Evolutionary conservation across 2,888 invertebrate species (phyloP), one percentile per base, ranked within the genome.

Genomic region (Dynastes hyllus): DNA sequence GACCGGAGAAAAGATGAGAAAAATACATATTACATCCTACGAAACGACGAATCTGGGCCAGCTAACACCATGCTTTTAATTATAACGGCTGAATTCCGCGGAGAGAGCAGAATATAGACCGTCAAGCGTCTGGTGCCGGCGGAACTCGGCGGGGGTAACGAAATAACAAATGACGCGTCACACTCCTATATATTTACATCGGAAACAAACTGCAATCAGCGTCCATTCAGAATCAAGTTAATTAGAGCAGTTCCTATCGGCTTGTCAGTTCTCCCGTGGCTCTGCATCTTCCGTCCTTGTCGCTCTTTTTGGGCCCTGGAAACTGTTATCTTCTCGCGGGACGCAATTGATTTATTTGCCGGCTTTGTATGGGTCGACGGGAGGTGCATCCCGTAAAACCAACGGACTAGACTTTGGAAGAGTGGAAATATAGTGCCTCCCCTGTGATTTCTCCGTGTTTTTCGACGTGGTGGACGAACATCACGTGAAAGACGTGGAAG

Each of bases 271-370:
- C 55, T 69, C 27, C 67, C 67, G 29, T 69, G 11, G 29, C 50
- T 16, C 22, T 27, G 22, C 27, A 22, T 45, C 67, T 40, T 16
- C 4, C 22, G 16, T 50, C 22, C 50, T 16, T 37, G 50, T 69
- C 50, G 5, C 9, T 50, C 27, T 11, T 69, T 22, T 27, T 45
- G 16, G 27, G 2, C 22, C n/a, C 67, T 22, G 22, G n/a, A 16
- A n/a, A 16, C 2, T 9, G 16, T 37, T 55, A 37, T 69, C 69
- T 58, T 50, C 40, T 58, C 5, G 55, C 27, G 45, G 77, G 77
- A 53, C 84, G 85, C 85, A 85, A 85, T 85, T 85, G 85, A 85
- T 85, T 85, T 85, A 85, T 85, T 83, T 83, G 81, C 78, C 81
- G 81, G 81, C 84, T 85, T 84, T 85, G 85, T 85, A 84, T 85